phyloP scores from a whole-genome alignment of 2,888 invertebrate genomes.

The Gymnosoma rotundatum region DNA sequence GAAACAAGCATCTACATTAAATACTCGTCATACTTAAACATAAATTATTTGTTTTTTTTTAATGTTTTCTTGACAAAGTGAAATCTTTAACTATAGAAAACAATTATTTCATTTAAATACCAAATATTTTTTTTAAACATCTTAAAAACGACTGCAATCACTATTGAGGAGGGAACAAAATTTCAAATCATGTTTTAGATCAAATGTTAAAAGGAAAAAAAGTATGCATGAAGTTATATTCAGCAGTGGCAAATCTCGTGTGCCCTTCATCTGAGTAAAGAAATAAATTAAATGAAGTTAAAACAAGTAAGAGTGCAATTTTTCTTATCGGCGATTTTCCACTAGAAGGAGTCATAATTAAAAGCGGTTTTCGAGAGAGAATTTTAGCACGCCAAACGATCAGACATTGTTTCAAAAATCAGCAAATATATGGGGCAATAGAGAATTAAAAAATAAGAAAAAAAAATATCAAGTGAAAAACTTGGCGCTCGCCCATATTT shows the following conservation, averaged over 20 bases:
- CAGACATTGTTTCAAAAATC: too few species aligned
- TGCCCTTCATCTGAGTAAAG: too few species aligned
- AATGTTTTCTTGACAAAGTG: conserved; percentile 35
- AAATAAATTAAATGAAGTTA: too few species aligned
- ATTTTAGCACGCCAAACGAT: too few species aligned
- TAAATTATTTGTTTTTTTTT: conserved; percentile 11
- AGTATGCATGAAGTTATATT: background rate
- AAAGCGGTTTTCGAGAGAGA: too few species aligned
- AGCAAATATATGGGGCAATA: too few species aligned
- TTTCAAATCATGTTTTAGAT: conserved; percentile 62
- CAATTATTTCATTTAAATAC: conserved; percentile 53
- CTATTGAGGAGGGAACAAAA: conserved; percentile 21
- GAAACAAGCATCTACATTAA: conserved; percentile 14
- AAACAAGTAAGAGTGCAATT: too few species aligned
- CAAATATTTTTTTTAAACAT: conserved; percentile 16
- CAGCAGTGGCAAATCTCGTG: background rate
- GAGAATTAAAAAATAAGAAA: too few species aligned
- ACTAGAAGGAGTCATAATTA: too few species aligned
- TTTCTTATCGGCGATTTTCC: too few species aligned
- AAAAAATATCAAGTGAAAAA: too few species aligned
- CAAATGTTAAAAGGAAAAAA: conserved; percentile 43
- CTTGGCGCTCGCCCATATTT: too few species aligned
- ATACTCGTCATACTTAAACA: conserved; percentile 4
- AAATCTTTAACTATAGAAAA: conserved; percentile 53
- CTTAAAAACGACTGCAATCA: background rate